Conservation (phyloP, 35 echinoderm and acorn worm species). For the Anneissia japonica region DNA sequence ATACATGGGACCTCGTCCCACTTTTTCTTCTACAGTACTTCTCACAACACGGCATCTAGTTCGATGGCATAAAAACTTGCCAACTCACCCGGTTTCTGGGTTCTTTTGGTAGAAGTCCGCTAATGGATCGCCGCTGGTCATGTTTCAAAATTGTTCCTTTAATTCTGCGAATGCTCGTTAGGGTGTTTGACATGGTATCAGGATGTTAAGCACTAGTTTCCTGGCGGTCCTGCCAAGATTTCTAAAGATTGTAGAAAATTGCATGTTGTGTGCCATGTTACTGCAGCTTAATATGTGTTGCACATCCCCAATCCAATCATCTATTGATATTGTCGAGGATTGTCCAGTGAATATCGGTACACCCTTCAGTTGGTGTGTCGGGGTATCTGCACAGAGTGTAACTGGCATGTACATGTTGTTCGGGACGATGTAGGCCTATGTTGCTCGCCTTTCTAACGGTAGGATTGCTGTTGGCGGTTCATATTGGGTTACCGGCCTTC, state of each 20-base stretch:
- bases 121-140: neutral
- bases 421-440: too few species aligned
- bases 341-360: constrained; percentile 18
- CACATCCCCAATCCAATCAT: constrained; percentile 23
- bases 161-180: constrained; percentile 9
- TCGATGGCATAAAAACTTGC: neutral
- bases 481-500: too few species aligned
- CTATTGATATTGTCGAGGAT: neutral
- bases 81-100: neutral
- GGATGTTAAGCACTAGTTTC: constrained; percentile 20
- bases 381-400: too few species aligned
- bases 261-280: neutral
- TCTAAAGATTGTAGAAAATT: constrained; percentile 29
- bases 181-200: neutral
- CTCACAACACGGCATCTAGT: neutral
- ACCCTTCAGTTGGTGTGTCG: constrained; percentile 12
- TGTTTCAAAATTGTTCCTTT: constrained; percentile 7
- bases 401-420: too few species aligned
- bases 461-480: too few species aligned
- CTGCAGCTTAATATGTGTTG: constrained; percentile 6
- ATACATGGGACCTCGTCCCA: too few species aligned
- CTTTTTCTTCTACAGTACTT: neutral
- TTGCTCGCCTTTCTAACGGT: too few species aligned
- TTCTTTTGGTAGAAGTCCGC: constrained; percentile 30
- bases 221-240: constrained; percentile 24